Base-by-base conservation (phyloP, 2,797 vertebrate species). In the Melanotaenia pygmaea region DNA sequence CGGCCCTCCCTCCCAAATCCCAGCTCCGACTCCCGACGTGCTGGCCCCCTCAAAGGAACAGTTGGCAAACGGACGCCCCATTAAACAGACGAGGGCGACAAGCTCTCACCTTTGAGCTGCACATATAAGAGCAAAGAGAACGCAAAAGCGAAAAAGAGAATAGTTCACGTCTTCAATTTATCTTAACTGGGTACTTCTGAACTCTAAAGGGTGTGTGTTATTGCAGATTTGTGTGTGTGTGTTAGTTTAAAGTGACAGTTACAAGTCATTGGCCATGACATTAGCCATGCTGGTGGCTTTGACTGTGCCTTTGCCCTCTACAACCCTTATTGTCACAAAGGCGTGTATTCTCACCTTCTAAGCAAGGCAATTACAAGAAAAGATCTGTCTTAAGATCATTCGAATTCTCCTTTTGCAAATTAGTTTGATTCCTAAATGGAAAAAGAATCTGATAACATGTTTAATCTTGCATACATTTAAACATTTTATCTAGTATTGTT, bases 11-110 rank as follows among this genome's bases (percentile, higher is more conserved):
- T 90, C 86, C 83, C 89, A 91, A 90, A 92, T 93, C 90, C 90
- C 87, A 84, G 87, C 90, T 86, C 88, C 47, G 84, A 90, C 89
- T 86, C 90, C 90, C 76, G 69, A 85, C 88, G 75, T 84, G 86
- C 72, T 80, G 77, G 87, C 89, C 90, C 89, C 89, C 91, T 90
- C 90, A 92, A 91, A 93, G 88, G 86, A 93, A 93, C 90, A 93
- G 91, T 93, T 94, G 93, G 92, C 92, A 92, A 92, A 93, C 71
- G 92, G 89, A 87, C 82, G 72, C 85, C 83, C 83, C 85, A 90
- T 90, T 91, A 90, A 91, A 90, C 81, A 90, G 78, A 60, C 80
- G 34, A 83, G 81, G 88, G 76, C 76, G 76, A 79, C 66, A 47
- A 47, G 81, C 45, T 76, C 88, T 90, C 88, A 91, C 87, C 89